Evolutionary conservation across 2,888 invertebrate species (phyloP).

Genomic region (Cryptosula pallasiana): DNA sequence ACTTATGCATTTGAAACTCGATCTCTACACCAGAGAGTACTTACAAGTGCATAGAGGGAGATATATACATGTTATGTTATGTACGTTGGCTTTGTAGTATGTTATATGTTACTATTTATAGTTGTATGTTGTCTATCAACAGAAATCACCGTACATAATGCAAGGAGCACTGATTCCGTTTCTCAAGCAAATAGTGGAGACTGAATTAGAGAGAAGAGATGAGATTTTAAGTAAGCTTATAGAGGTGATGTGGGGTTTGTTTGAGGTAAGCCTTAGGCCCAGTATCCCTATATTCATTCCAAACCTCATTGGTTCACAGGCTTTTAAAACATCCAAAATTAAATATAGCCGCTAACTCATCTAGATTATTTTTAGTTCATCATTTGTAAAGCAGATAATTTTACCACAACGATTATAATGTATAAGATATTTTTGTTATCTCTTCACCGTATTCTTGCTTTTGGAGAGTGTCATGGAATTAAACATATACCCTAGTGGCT

Average conservation of each 20-base stretch:
- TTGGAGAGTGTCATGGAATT: too few relatives aligned
- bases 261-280: conserved; percentile 61
- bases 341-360: too few relatives aligned
- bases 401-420: too few relatives aligned
- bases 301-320: too few relatives aligned
- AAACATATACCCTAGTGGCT: too few relatives aligned
- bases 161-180: conserved; percentile 65
- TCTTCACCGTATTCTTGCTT: too few relatives aligned
- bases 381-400: too few relatives aligned
- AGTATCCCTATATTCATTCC: too few relatives aligned
- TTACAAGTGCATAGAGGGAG: not conserved
- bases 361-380: too few relatives aligned
- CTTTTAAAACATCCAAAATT: too few relatives aligned
- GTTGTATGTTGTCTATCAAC: conserved; percentile 25
- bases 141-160: conserved; percentile 64
- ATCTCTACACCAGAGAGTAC: not conserved
- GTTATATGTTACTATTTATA: not conserved
- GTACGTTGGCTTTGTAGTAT: not conserved
- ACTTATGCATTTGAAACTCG: too few relatives aligned
- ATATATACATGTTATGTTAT: not conserved
- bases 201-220: conserved; percentile 35
- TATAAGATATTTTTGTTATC: too few relatives aligned
- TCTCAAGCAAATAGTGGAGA: conserved; percentile 45
- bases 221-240: conserved; percentile 47
- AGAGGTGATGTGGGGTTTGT: conserved; percentile 65